phyloP scores from a whole-genome alignment of 37 sponge, comb jelly and placozoan species.

The Chondrosia reniformis region DNA sequence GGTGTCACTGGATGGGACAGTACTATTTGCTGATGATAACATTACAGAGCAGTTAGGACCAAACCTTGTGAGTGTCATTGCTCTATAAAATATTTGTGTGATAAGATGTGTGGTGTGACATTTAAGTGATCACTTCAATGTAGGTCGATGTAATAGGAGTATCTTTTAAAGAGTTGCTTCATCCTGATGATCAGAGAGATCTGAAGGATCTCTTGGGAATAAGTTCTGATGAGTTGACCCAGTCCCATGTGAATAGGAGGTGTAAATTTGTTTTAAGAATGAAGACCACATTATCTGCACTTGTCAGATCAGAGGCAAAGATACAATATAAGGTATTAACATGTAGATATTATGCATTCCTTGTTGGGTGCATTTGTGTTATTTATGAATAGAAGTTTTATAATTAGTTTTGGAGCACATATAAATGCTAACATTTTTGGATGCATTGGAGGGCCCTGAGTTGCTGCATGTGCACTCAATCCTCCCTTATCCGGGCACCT shows the following conservation, averaged over 20 bases:
- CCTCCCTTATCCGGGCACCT: too few species aligned
- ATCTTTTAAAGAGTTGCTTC: background rate
- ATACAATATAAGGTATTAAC: background rate
- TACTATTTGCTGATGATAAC: background rate
- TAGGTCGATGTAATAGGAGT: background rate
- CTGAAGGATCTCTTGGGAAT: background rate
- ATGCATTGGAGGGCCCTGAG: too few species aligned
- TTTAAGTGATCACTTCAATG: too few species aligned
- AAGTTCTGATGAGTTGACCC: background rate
- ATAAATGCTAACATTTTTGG: too few species aligned
- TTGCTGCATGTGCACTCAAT: too few species aligned
- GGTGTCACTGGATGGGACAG: slow-evolving; percentile 11
- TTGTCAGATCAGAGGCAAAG: slow-evolving; percentile 1
- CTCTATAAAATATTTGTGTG: background rate
- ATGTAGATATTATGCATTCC: too few species aligned
- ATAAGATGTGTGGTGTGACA: too few species aligned
- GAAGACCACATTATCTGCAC: background rate
- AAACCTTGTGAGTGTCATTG: background rate
- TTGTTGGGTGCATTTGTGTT: too few species aligned
- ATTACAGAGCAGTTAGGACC: slow-evolving; percentile 13
- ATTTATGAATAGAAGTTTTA: too few species aligned
- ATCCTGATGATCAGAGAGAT: background rate
- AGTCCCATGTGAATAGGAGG: background rate
- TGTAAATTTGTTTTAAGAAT: background rate
- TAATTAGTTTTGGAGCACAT: too few species aligned